Conservation (phyloP, 2,113 vertebrate species). For the Oreotrochilus melanogaster region DNA sequence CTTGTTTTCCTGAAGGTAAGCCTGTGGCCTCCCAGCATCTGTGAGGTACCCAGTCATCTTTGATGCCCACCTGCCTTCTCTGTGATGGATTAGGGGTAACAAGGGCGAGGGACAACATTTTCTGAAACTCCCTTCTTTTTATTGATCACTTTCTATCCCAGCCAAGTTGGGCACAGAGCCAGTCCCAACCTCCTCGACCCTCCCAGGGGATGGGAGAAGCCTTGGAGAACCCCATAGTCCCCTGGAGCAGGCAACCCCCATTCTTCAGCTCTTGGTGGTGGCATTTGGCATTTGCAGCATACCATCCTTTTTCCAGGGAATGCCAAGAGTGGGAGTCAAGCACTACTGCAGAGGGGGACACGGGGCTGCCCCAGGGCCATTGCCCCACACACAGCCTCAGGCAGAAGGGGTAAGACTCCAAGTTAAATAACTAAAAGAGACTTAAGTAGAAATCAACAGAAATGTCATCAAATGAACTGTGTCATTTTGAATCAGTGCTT, state of each 20-base stretch:
- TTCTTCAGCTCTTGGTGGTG: background rate
- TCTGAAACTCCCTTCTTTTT: background rate
- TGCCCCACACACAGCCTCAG: background rate
- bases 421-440: conserved; percentile 75
- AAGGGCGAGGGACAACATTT: background rate
- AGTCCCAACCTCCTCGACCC: background rate
- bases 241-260: accelerated
- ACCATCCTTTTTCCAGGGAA: background rate
- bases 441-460: conserved; percentile 73
- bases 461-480: conserved; percentile 74
- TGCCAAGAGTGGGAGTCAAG: background rate
- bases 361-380: background rate
- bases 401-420: background rate
- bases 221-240: background rate
- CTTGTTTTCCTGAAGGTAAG: background rate
- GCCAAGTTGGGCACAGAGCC: accelerated
- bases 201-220: background rate
- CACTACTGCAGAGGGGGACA: accelerated
- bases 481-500: conserved; percentile 69
- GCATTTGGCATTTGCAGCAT: accelerated
- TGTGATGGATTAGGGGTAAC: background rate
- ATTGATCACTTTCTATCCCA: background rate
- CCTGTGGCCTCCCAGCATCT: background rate
- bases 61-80: background rate
- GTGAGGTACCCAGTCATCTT: accelerated